Evolutionary conservation across 1,140 invertebrate species (phyloP), one percentile per base, ranked within the genome.

Genomic region (Bombus pascuorum): DNA sequence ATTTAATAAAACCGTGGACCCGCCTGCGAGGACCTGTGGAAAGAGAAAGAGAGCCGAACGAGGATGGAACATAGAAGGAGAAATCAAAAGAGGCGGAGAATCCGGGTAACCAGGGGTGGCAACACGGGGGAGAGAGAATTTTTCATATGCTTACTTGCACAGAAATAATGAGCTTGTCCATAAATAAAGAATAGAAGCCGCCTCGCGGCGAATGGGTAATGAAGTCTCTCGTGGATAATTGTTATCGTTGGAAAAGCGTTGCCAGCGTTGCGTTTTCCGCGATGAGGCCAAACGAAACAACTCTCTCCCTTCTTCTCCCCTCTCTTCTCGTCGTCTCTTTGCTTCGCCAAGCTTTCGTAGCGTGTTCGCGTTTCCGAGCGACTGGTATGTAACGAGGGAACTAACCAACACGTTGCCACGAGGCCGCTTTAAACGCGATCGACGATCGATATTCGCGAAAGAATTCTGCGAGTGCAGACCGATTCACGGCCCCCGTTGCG

Each of bases 121-220:
- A 44, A 53, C 5, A 42, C 44, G 59, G 9, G 77, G 28, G 47
- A 86, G 90, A 87, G 88, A 90, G 88, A 93, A 94, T 94, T 94
- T 94, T 94, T 94, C 93, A 94, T 95, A 94, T 95, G 94, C 94
- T 95, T 93, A 95, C 93, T 91, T 95, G 94, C 92, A 94, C 94
- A 94, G 93, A 94, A 95, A 95, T 95, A 95, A 95, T 94, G 94
- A 95, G 94, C 93, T 93, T 95, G 91, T 94, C 92, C 94, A 94
- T 95, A 94, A 94, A 94, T 94, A 94, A 94, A 94, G 94, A 94
- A 94, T 94, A 91, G 92, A 93, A 90, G 91, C 88, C 85, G 91
- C 91, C 75, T 93, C 91, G 89, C 90, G 92, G 91, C 90, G 93
- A 94, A 93, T 94, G 91, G 91, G 90, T 94, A 94, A 95, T 94